Percentiles rank a stretch among this genome's conserved stretches.
These are phyloP conservation scores for Mesocricetus auratus DNA, from an alignment of 2,113 vertebrate species.

Conservation along the genomic window DNA sequence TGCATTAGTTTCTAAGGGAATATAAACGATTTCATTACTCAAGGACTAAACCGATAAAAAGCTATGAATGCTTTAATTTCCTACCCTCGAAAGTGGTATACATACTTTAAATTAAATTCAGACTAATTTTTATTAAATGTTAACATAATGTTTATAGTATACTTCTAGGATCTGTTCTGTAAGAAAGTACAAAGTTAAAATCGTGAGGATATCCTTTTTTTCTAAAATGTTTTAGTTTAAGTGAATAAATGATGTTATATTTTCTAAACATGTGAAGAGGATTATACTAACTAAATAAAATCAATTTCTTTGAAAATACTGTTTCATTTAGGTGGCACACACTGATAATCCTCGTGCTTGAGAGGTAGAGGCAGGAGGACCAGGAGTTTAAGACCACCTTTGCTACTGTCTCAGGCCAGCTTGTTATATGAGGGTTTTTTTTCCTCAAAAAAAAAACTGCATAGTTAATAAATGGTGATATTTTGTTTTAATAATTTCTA, in stretches of 20 bases:
- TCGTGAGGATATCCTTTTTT: background rate
- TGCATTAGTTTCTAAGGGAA: slow-evolving; percentile 51
- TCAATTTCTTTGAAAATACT: background rate
- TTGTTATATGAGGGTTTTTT: background rate
- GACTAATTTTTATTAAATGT: slow-evolving; percentile 51
- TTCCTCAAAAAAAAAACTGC: background rate
- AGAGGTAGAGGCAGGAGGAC: background rate
- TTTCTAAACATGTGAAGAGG: background rate
- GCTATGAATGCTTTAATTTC: background rate
- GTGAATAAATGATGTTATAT: background rate
- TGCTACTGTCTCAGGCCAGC: background rate
- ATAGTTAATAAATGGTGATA: background rate
- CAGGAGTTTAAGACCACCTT: background rate
- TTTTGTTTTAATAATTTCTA: background rate
- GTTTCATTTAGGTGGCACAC: background rate
- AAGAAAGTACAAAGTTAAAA: slow-evolving; percentile 12
- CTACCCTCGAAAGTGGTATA: slow-evolving; percentile 34
- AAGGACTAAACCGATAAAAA: background rate
- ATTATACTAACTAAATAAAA: slow-evolving; percentile 27
- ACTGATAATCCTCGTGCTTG: background rate
- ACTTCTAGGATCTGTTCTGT: background rate
- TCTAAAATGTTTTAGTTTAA: slow-evolving; percentile 47
- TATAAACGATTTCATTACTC: slow-evolving; percentile 42
- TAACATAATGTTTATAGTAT: slow-evolving; percentile 15
- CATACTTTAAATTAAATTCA: slow-evolving; percentile 19